Evolutionary conservation across 2,888 invertebrate genomes (phyloP), one percentile per base, ranked within the genome.

Genomic region (Clitarchus hookeri): DNA sequence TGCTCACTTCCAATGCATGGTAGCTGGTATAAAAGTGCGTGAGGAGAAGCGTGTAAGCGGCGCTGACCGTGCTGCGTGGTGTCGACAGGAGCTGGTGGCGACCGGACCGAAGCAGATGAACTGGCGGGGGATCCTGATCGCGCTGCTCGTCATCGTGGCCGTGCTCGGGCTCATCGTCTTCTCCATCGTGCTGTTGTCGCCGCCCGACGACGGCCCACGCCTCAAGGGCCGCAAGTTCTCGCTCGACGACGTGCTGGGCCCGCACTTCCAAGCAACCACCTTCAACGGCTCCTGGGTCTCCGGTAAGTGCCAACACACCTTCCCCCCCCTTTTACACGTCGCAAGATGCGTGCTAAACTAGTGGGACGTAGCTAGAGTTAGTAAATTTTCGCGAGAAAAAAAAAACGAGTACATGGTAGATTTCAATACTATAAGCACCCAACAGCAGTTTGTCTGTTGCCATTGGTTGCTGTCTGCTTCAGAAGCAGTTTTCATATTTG

Each of bases 111-210:
- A 95, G 88, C 95, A 98, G 91, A 94, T 98, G 88, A 98, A 98
- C 93, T 98, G 98, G 98, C 95, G 97, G 83, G 98, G 98, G 27
- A 98, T 98, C 90, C 95, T 96, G 89, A 98, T 98, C 89, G 97
- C 98, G 0, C 93, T 98, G 88, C 93, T 98, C 90, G 98, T 98
- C 89, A 98, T 98, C 89, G 95, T 96, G 44, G 95, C 96, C 54
- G 97, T 98, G 54, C 95, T 97, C 89, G 96, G 97, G 83, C 94
- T 98, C 89, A 98, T 98, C 89, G 95, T 98, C 89, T 96, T 97
- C 92, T 97, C 98, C 89, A 97, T 98, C 90, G 95, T 98, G 82
- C 93, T 98, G 88, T 95, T 98, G 87, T 97, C 97, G 23, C 98
- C 98, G 85, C 93, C 94, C 0, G 94, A 94, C 53, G 95, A 96